Percentiles rank a stretch among this genome's conserved stretches.
phyloP scores from a whole-genome alignment of 2,888 invertebrate species.

The Caenorhabditis doughertyi region DNA sequence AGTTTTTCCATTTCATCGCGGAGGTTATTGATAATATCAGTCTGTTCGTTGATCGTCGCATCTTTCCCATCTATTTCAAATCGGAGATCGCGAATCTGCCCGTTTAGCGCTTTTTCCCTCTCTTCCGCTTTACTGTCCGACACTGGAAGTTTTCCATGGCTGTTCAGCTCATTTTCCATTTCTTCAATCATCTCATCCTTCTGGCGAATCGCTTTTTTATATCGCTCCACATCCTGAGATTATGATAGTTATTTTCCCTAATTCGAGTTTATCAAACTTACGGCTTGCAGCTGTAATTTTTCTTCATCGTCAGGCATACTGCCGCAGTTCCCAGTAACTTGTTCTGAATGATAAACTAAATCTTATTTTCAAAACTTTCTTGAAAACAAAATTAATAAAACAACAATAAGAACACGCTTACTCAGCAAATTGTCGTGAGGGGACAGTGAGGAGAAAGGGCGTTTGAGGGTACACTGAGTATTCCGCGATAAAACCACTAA shows the following conservation, averaged over 20 bases:
- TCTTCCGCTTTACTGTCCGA: constrained; percentile 20
- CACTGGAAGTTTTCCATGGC: not conserved
- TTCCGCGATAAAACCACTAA: too few relatives aligned
- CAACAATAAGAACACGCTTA: too few relatives aligned
- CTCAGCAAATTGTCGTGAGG: too few relatives aligned
- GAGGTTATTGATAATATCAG: constrained; percentile 22
- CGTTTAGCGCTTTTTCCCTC: constrained; percentile 32
- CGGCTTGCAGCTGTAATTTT: constrained; percentile 45
- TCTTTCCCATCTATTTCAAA: constrained; percentile 50
- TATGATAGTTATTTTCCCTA: not conserved
- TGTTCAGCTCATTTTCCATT: constrained; percentile 53
- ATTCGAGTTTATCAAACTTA: constrained; percentile 1
- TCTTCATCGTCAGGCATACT: constrained; percentile 54
- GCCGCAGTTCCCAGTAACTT: too few relatives aligned
- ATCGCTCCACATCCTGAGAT: constrained; percentile 47
- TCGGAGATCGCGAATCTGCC: constrained; percentile 31
- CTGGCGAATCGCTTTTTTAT: constrained; percentile 28
- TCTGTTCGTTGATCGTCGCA: constrained; percentile 8
- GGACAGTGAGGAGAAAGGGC: too few relatives aligned
- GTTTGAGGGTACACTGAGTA: too few relatives aligned
- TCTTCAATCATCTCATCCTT: constrained; percentile 65
- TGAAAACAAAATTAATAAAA: too few relatives aligned
- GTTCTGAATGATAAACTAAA: too few relatives aligned
- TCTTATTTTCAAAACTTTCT: too few relatives aligned
- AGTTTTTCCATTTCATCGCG: constrained; percentile 34